Conservation (phyloP, 2,797 vertebrate genomes). For the Sylvilagus floridanus region DNA sequence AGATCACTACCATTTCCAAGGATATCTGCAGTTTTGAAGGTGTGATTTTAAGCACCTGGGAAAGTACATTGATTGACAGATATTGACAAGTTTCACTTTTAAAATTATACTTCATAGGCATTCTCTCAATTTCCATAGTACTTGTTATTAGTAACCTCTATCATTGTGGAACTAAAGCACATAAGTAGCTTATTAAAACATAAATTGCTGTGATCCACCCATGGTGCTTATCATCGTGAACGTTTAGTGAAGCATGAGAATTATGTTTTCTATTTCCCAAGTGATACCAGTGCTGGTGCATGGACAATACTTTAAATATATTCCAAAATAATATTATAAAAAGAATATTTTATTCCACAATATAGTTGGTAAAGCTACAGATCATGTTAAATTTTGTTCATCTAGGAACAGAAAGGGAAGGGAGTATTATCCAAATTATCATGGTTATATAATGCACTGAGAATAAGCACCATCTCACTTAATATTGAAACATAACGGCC, state of each 20-base stretch:
- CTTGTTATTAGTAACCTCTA: not conserved
- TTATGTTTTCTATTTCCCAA: not conserved
- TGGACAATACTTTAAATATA: not conserved
- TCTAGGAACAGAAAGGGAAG: not conserved
- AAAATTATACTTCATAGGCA: not conserved
- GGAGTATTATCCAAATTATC: conserved; percentile 13
- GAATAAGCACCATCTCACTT: conserved; percentile 48
- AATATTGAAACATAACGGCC: conserved; percentile 41
- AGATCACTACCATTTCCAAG: not conserved
- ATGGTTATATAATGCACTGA: not conserved
- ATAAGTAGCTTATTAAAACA: not conserved
- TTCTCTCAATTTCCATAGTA: not conserved
- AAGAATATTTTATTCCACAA: not conserved
- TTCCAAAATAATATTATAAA: not conserved
- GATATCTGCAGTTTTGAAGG: not conserved
- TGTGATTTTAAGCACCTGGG: not conserved
- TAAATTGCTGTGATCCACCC: not conserved
- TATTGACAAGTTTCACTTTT: conserved; percentile 27
- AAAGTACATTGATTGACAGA: not conserved
- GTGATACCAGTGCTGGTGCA: not conserved
- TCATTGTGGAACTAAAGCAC: not conserved
- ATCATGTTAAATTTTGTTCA: conserved; percentile 26
- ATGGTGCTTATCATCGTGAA: not conserved
- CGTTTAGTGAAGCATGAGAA: not conserved
- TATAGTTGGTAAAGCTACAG: not conserved